These are phyloP conservation scores for Conomelus anceps DNA, from an alignment of 2,888 invertebrate species.

Conservation along the genomic window DNA sequence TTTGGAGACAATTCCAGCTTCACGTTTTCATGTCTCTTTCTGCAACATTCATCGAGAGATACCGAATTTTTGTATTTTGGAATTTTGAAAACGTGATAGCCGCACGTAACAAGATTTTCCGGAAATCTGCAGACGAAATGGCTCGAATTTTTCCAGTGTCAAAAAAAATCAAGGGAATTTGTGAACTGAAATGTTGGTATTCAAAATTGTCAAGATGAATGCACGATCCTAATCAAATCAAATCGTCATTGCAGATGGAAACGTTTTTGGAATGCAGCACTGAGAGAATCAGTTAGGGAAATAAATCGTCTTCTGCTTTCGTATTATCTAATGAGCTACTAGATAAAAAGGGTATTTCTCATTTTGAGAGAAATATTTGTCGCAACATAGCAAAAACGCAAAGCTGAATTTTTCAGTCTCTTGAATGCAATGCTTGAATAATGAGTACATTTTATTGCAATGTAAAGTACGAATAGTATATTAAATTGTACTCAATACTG, in stretches of 20 bases:
- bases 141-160: not conserved
- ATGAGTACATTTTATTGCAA: no score
- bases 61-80: not conserved
- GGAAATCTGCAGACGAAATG: not conserved
- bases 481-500: no score
- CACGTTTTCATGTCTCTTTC: not conserved
- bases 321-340: not conserved
- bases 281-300: not conserved
- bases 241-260: not conserved
- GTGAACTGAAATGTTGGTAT: not conserved
- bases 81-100: not conserved
- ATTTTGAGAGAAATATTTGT: not conserved
- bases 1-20: not conserved
- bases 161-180: not conserved
- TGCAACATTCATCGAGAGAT: not conserved
- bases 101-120: not conserved
- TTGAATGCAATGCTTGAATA: no score
- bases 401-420: no score
- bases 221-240: not conserved
- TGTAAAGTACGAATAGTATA: no score
- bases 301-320: not conserved
- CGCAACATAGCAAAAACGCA: no score
- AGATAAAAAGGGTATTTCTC: not conserved
- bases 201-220: not conserved
- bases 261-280: not conserved